Conservation (phyloP, 2,113 vertebrate genomes). For the Siniperca knerii region DNA sequence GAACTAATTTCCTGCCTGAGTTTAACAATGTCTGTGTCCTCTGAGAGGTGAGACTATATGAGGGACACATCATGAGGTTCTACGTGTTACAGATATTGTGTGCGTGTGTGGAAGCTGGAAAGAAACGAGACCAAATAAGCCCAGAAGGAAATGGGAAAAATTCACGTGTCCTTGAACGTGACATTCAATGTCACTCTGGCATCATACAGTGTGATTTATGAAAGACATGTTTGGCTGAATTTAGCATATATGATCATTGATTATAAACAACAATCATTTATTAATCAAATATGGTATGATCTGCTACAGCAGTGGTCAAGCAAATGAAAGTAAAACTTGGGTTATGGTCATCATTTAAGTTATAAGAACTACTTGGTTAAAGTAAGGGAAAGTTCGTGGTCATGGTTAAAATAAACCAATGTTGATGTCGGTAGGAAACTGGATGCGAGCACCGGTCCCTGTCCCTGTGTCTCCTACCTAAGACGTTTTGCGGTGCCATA, state of each 20-base stretch:
- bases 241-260: neutral
- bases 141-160: conserved; percentile 33
- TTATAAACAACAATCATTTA: neutral
- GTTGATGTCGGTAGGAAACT: too few relatives aligned
- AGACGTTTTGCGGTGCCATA: too few relatives aligned
- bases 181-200: conserved; percentile 38
- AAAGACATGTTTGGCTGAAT: neutral
- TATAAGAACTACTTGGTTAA: too few relatives aligned
- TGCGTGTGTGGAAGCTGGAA: neutral
- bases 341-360: neutral
- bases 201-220: conserved; percentile 12
- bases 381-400: too few relatives aligned
- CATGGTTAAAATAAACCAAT: too few relatives aligned
- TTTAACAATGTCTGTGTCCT: conserved; percentile 77
- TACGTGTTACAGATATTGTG: conserved; percentile 39
- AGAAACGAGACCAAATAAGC: conserved; percentile 25
- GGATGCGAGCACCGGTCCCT: too few relatives aligned
- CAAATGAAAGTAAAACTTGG: neutral
- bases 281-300: neutral
- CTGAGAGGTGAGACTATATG: conserved; percentile 76
- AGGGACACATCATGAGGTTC: conserved; percentile 53
- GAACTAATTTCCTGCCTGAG: conserved; percentile 72
- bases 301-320: too few relatives aligned
- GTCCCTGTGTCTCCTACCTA: too few relatives aligned
- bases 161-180: conserved; percentile 35